Percentiles rank a stretch among this genome's conserved stretches.
Conservation (phyloP, 2,113 vertebrate species). For the Vulpes vulpes region DNA sequence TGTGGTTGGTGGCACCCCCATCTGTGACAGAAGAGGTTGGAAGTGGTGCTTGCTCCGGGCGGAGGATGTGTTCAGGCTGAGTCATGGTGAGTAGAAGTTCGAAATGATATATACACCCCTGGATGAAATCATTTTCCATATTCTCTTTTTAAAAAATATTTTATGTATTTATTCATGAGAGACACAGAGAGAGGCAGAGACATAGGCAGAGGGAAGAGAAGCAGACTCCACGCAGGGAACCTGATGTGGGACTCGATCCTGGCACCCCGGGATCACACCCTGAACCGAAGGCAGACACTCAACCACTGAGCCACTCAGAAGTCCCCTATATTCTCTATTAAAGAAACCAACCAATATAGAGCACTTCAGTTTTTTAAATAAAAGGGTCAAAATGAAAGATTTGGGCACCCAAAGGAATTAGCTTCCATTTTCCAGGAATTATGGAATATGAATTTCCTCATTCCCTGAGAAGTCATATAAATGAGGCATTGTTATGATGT, state of each 20-base stretch:
- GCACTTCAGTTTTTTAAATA: neutral
- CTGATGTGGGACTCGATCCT: too few relatives aligned
- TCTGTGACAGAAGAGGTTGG: neutral
- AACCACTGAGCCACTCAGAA: too few relatives aligned
- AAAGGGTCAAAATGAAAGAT: slow-evolving; percentile 41
- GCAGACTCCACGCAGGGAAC: too few relatives aligned
- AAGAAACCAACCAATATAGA: neutral
- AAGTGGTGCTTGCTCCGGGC: neutral
- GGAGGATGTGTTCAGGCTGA: neutral
- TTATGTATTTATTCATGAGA: too few relatives aligned
- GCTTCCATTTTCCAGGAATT: slow-evolving; percentile 43
- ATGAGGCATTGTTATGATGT: neutral
- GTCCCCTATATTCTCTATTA: neutral
- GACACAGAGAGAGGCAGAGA: too few relatives aligned
- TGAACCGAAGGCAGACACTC: too few relatives aligned
- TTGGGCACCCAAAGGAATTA: neutral
- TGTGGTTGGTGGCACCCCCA: neutral
- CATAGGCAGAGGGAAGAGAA: too few relatives aligned
- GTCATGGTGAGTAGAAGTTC: neutral
- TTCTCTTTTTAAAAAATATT: slow-evolving; percentile 16
- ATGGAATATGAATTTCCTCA: neutral
- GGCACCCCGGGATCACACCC: too few relatives aligned
- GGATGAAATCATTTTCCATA: neutral
- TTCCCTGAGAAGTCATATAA: slow-evolving; percentile 3
- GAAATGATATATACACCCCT: neutral